Percentiles rank a stretch among this genome's conserved stretches.
phyloP scores from a whole-genome alignment of 1,140 invertebrate genomes.

The Achatina immaculata region DNA sequence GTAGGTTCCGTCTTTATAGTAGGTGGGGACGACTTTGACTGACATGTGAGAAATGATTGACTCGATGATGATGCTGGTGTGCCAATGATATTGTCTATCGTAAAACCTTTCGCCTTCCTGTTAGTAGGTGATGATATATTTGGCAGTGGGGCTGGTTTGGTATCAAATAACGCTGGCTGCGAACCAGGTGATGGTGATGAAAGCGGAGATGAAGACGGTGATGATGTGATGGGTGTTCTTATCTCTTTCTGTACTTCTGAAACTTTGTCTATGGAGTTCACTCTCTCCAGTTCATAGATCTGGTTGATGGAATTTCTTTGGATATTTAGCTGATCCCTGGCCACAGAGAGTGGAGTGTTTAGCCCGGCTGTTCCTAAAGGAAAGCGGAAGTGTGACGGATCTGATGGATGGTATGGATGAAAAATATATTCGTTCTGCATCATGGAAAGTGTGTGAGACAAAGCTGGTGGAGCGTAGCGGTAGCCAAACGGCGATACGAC shows the following conservation, averaged over 20 bases:
- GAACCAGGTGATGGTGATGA: slow-evolving; percentile 22
- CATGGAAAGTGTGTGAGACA: slow-evolving; percentile 41
- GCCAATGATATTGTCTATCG: slow-evolving; percentile 68
- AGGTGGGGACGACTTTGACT: slow-evolving; percentile 35
- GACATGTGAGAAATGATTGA: slow-evolving; percentile 35
- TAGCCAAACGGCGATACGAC: slow-evolving; percentile 32
- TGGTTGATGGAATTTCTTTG: slow-evolving; percentile 15
- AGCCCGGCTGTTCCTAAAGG: slow-evolving; percentile 20
- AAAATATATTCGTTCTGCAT: slow-evolving; percentile 40
- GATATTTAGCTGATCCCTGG: background rate
- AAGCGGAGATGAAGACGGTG: background rate
- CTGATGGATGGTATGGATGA: slow-evolving; percentile 19
- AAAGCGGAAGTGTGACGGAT: slow-evolving; percentile 27
- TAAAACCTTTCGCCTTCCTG: slow-evolving; percentile 58
- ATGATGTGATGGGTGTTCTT: slow-evolving; percentile 23
- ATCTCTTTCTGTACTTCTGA: slow-evolving; percentile 26
- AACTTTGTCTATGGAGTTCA: slow-evolving; percentile 21
- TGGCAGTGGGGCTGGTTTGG: background rate
- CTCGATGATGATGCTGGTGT: slow-evolving; percentile 43
- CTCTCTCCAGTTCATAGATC: background rate
- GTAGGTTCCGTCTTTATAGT: slow-evolving; percentile 21
- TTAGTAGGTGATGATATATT: slow-evolving; percentile 47
- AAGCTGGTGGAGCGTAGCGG: slow-evolving; percentile 44
- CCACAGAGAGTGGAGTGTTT: background rate
- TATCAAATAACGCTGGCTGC: background rate